Conservation (phyloP, 1,140 invertebrate species). For the Physella acuta region DNA sequence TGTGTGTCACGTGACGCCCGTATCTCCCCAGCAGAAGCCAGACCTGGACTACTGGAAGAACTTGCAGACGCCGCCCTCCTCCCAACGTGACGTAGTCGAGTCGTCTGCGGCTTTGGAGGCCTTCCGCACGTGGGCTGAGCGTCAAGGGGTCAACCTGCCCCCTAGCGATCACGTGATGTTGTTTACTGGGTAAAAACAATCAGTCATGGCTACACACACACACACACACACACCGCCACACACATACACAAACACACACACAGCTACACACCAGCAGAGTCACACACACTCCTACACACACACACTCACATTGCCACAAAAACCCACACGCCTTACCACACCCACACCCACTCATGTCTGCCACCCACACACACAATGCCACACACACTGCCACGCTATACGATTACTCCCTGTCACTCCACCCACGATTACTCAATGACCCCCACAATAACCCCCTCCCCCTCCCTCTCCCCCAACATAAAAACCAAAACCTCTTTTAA, state of each 20-base stretch:
- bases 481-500: background rate
- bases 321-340: background rate
- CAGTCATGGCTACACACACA: background rate
- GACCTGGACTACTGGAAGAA: slow-evolving; percentile 26
- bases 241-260: background rate
- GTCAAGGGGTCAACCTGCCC: slow-evolving; percentile 25
- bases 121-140: slow-evolving; percentile 30
- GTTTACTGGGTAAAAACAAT: slow-evolving; percentile 39
- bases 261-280: background rate
- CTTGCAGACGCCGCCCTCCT: background rate
- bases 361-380: too few species aligned
- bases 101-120: slow-evolving; percentile 33
- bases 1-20: background rate
- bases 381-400: too few species aligned
- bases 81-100: slow-evolving; percentile 31
- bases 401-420: too few species aligned
- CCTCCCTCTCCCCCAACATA: too few species aligned
- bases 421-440: too few species aligned
- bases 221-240: background rate
- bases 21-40: slow-evolving; percentile 21
- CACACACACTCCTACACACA: background rate
- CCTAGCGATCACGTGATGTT: slow-evolving; percentile 37
- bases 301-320: background rate
- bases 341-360: too few species aligned
- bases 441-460: too few species aligned